Percentiles rank a stretch among this genome's conserved stretches.
Conservation (phyloP, 2,888 invertebrate genomes). For the Morinoia aosen region DNA sequence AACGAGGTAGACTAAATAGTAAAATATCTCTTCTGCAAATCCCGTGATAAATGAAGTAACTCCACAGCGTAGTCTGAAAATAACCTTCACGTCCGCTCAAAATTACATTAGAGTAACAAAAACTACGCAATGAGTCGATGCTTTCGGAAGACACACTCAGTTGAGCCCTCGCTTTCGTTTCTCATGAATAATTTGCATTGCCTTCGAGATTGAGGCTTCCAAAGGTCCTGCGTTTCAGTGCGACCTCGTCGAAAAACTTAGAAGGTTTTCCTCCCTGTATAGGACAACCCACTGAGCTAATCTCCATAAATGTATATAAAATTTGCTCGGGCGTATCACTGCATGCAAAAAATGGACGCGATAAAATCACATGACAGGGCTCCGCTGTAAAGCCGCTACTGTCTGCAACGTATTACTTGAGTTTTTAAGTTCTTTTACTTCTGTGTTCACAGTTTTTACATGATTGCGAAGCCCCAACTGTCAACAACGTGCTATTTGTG, state of each 20-base stretch:
- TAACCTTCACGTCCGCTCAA: neutral
- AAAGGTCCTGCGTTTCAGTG: neutral
- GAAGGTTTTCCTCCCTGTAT: neutral
- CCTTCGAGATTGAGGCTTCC: neutral
- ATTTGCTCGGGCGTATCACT: neutral
- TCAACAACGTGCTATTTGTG: no score
- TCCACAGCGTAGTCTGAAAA: neutral
- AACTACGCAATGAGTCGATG: neutral
- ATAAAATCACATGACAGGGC: neutral
- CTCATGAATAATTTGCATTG: constrained; percentile 17
- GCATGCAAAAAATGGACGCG: neutral
- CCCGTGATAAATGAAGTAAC: neutral
- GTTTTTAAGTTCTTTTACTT: neutral
- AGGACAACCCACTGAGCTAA: neutral
- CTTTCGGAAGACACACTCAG: neutral
- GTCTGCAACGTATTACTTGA: neutral
- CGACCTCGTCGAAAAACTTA: neutral
- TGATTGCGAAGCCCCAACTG: no score
- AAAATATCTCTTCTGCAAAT: neutral
- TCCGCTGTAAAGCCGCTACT: neutral
- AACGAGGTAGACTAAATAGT: no score
- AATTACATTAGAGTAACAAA: neutral
- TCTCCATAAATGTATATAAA: constrained; percentile 34
- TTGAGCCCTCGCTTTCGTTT: neutral
- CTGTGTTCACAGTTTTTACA: no score